Percentiles rank a stretch among this genome's conserved stretches.
These are phyloP conservation scores for Onychostoma macrolepis DNA, from an alignment of 2,113 vertebrate species.

Conservation along the genomic window DNA sequence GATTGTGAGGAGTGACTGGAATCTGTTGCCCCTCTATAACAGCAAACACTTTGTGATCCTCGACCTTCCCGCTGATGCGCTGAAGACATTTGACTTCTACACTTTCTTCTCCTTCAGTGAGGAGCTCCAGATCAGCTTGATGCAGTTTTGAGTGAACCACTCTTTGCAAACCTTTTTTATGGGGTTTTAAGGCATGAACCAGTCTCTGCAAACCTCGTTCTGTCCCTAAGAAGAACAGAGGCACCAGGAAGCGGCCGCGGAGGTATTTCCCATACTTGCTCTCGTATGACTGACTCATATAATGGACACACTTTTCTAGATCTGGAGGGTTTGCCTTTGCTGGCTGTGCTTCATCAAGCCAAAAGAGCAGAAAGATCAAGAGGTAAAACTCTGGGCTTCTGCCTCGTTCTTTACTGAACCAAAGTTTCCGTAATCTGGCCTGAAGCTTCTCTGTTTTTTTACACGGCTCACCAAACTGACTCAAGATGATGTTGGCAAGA, in stretches of 20 bases:
- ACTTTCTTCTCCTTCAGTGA: slow-evolving; percentile 15
- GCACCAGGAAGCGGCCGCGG: slow-evolving; percentile 48
- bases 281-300: slow-evolving; percentile 46
- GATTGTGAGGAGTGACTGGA: too few species aligned
- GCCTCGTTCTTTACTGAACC: accelerated
- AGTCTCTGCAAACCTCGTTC: slow-evolving; percentile 54
- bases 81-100: slow-evolving; percentile 5
- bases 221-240: slow-evolving; percentile 64
- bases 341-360: too few species aligned
- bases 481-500: slow-evolving; percentile 62
- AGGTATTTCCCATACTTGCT: slow-evolving; percentile 48
- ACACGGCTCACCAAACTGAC: slow-evolving; percentile 35
- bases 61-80: neutral
- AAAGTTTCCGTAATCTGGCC: slow-evolving; percentile 23
- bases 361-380: slow-evolving; percentile 65
- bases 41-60: too few species aligned
- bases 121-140: neutral
- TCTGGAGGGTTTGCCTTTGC: too few species aligned
- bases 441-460: slow-evolving; percentile 18
- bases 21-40: too few species aligned
- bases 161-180: too few species aligned
- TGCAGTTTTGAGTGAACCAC: slow-evolving; percentile 57
- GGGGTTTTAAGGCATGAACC: slow-evolving; percentile 52
- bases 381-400: slow-evolving; percentile 12
- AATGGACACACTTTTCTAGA: too few species aligned